Percentiles rank a stretch among this genome's conserved stretches.
phyloP scores from a whole-genome alignment of 2,113 vertebrate species.

The Ellobius talpinus region DNA sequence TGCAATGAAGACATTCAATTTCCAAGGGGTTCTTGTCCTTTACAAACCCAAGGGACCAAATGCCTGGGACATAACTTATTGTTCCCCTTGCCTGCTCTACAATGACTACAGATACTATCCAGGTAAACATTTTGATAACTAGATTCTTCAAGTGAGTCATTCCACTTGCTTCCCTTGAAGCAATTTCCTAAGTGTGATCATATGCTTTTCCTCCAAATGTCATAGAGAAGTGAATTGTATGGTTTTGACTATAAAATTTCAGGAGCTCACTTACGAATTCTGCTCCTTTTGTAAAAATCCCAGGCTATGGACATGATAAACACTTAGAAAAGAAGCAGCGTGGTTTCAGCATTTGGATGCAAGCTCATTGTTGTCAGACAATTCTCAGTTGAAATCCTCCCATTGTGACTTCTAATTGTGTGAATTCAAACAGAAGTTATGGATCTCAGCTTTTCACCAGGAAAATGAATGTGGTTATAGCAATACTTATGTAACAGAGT shows the following conservation, averaged over 20 bases:
- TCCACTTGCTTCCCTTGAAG: slow-evolving; percentile 10
- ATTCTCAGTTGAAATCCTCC: slow-evolving; percentile 4
- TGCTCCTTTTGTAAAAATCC: slow-evolving; percentile 19
- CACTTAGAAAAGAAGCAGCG: slow-evolving; percentile 22
- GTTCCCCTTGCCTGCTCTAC: slow-evolving; percentile 29
- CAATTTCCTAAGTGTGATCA: slow-evolving; percentile 21
- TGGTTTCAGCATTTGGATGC: neutral
- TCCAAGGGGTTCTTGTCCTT: slow-evolving; percentile 58
- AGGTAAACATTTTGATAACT: slow-evolving; percentile 72
- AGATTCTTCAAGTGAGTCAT: slow-evolving; percentile 38
- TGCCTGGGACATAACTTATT: slow-evolving; percentile 14
- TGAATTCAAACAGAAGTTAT: neutral
- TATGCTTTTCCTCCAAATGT: neutral
- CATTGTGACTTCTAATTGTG: neutral
- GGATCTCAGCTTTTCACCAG: slow-evolving; percentile 27
- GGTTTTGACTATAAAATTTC: slow-evolving; percentile 36
- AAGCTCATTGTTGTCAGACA: neutral
- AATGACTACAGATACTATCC: slow-evolving; percentile 24
- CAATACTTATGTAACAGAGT: neutral
- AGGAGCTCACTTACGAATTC: slow-evolving; percentile 14
- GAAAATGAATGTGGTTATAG: neutral
- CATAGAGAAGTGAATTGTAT: neutral
- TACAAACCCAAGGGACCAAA: neutral
- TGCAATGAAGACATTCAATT: slow-evolving; percentile 30
- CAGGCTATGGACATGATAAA: neutral